Conservation (phyloP, 2,797 vertebrate species). For the Amblyopsis hoosieri region DNA sequence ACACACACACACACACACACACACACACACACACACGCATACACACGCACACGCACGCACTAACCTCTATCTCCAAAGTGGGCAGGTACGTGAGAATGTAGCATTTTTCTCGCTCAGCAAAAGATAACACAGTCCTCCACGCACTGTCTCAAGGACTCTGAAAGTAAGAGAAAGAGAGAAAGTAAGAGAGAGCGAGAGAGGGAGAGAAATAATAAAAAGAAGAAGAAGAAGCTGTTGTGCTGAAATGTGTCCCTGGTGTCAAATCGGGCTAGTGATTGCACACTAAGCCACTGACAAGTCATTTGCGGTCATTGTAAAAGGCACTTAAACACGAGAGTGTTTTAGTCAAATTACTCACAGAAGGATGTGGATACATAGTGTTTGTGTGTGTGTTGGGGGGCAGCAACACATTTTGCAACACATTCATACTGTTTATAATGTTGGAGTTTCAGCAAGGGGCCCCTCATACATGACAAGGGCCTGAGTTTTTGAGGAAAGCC, state of each 20-base stretch:
- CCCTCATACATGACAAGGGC: no score
- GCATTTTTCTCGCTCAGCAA: slow-evolving; percentile 48
- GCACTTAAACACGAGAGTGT: no score
- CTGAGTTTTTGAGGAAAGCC: slow-evolving; percentile 26
- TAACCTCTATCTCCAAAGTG: slow-evolving; percentile 52
- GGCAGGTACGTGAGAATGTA: slow-evolving; percentile 52
- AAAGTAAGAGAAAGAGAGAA: slow-evolving; percentile 6
- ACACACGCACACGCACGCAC: slow-evolving; percentile 4
- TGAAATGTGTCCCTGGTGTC: slow-evolving; percentile 28
- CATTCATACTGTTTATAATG: no score
- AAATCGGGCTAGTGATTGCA: no score
- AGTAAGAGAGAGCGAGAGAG: background rate
- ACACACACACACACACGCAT: slow-evolving; percentile 7
- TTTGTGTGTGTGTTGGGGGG: no score
- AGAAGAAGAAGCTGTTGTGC: slow-evolving; percentile 20
- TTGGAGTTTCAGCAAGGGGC: no score
- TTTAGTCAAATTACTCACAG: no score
- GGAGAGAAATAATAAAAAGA: slow-evolving; percentile 17
- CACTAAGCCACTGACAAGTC: no score
- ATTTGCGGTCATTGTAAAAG: no score
- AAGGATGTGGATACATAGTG: no score
- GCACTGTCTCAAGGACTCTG: slow-evolving; percentile 55
- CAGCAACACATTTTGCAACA: no score
- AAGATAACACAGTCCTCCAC: slow-evolving; percentile 62
- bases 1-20: slow-evolving; percentile 13